phyloP scores from a whole-genome alignment of 2,113 vertebrate species.

The Syngnathus typhle region DNA sequence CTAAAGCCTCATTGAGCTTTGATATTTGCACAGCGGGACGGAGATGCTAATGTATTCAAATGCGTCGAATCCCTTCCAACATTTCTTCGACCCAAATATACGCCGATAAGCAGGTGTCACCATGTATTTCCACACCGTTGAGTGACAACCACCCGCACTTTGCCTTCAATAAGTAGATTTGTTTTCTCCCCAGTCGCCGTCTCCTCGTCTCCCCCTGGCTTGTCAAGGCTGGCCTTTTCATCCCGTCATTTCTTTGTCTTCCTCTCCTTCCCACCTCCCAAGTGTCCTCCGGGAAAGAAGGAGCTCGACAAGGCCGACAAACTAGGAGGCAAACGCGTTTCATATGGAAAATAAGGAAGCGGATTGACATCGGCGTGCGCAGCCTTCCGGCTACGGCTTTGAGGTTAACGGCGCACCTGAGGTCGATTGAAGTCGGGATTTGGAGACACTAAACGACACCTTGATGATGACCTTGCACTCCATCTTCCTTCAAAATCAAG shows the following conservation, averaged over 20 bases:
- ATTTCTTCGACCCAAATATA: conserved; percentile 33
- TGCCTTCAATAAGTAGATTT: conserved; percentile 30
- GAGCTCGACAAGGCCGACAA: conserved; percentile 11
- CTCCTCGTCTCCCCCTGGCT: conserved; percentile 27
- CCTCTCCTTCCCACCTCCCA: conserved; percentile 10
- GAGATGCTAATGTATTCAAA: conserved; percentile 43
- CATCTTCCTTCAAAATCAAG: not conserved
- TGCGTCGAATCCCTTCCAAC: conserved; percentile 26
- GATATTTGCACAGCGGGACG: conserved; percentile 28
- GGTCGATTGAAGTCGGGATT: conserved; percentile 23
- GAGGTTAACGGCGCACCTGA: conserved; percentile 28
- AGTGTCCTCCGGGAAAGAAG: conserved; percentile 29
- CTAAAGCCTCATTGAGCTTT: conserved; percentile 29
- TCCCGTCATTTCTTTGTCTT: conserved; percentile 37
- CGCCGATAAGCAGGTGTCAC: conserved; percentile 38
- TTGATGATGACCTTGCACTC: conserved; percentile 3
- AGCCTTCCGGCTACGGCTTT: conserved; percentile 17
- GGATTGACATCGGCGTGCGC: conserved; percentile 7
- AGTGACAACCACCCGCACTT: conserved; percentile 29
- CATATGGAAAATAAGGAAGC: conserved; percentile 33
- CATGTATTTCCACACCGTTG: conserved; percentile 24
- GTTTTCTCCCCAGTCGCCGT: conserved; percentile 23
- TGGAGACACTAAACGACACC: not conserved
- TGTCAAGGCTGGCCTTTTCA: conserved; percentile 54
- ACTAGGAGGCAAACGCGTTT: conserved; percentile 21